Conservation (phyloP, 2,888 invertebrate genomes). For the Caenorhabditis virilis region DNA sequence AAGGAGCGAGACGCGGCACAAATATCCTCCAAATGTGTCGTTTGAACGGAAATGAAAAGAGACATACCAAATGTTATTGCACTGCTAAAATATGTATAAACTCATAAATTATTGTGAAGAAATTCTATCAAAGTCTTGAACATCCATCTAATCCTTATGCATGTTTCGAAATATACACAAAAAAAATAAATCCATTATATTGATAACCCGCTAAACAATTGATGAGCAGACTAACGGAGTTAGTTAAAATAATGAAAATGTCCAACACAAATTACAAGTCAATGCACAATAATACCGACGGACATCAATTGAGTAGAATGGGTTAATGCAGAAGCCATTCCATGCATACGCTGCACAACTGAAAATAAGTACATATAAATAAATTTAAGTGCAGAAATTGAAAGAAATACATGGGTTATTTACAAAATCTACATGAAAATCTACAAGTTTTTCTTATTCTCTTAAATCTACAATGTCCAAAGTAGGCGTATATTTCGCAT, state of each 20-base stretch:
- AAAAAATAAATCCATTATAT: no score
- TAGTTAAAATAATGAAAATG: constrained; percentile 6
- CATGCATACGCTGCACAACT: constrained; percentile 35
- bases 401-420: constrained; percentile 1
- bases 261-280: constrained; percentile 28
- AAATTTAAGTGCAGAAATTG: background rate
- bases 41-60: no score
- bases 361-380: constrained; percentile 5
- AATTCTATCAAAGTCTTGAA: no score
- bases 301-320: constrained; percentile 27
- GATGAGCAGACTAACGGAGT: background rate
- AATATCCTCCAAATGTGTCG: no score
- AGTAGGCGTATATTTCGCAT: constrained; percentile 19
- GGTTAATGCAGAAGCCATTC: constrained; percentile 37
- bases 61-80: no score
- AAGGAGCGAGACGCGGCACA: no score
- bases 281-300: constrained; percentile 34
- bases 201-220: no score
- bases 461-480: constrained; percentile 23
- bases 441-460: constrained; percentile 16
- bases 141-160: no score
- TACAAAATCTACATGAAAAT: constrained; percentile 14
- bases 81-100: no score
- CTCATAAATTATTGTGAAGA: no score
- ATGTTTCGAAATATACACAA: no score